Evolutionary conservation across 2,888 invertebrate species (phyloP), one percentile per base, ranked within the genome.

Genomic region (Ischnus inquisitorius): DNA sequence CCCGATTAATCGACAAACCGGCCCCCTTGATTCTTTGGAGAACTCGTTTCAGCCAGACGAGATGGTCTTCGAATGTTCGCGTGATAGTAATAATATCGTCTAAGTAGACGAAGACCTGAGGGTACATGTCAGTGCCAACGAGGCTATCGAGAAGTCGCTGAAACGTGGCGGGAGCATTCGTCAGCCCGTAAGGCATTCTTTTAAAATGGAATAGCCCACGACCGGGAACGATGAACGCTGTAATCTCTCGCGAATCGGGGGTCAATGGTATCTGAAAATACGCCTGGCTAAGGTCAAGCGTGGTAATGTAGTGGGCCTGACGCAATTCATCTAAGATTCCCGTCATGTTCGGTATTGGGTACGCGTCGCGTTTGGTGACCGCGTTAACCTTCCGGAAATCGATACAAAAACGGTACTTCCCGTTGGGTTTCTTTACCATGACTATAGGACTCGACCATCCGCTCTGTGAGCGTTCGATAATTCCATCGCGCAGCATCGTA

Each of bases 231-330:
- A n/a, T n/a, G n/a, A n/a, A n/a, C n/a, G n/a, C n/a, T n/a, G n/a
- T n/a, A n/a, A n/a, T n/a, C n/a, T n/a, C n/a, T n/a, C n/a, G n/a
- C n/a, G n/a, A n/a, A n/a, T n/a, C n/a, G n/a, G n/a, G n/a, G n/a
- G n/a, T n/a, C n/a, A n/a, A n/a, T n/a, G n/a, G n/a, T n/a, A n/a
- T 83, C 57, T 90, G 87, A 12, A 67, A 78, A 39, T 87, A 89
- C 0, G 86, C 88, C 14, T 79, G 81, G 8, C 71, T 87, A 0
- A 88, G 57, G 46, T 88, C 87, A 2, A 88, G 51, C 0, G 85
- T 87, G 1, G 86, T 79, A n/a, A 89, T 86, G 39, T 85, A 88
- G 10, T 78, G 39, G 0, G 85, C 84, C 51, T 88, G 85, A 4
- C 88, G 46, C 1, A 92, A 80, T 1, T 85, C 72, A 1, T 85